Base-by-base conservation (phyloP, 2,888 invertebrate species). In the Phasia obesa region DNA sequence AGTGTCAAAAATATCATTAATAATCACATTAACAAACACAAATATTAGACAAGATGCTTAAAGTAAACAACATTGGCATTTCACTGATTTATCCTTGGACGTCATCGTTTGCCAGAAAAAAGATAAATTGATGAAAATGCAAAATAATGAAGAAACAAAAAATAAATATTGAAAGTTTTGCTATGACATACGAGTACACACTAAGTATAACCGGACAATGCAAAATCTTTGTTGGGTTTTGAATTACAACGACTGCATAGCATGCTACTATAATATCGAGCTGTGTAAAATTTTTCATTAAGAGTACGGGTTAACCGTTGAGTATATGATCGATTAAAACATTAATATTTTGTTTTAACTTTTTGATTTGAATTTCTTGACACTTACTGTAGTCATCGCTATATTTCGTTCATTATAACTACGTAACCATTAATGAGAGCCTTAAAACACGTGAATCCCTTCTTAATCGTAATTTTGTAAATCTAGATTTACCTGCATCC, bases 1-100 rank as follows among this genome's bases (percentile, higher is more conserved):
- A 89, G 88, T 89, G 90, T 89, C 90, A 89, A 89, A 89, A 89
- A 87, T 87, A 87, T 90, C 90, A 89, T 89, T 89, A 89, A 89
- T 90, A 88, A 89, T 86, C 84, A 84, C 87, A 85, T 87, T 87
- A 88, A 88, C 74, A 85, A 82, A 85, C 65, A 76, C 67, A 79
- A 71, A 71, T 70, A 79, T 78, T 69, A 59, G 67, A 76, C 81
- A 82, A 82, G 82, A 75, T 49, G 71, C 79, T 62, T 69, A 59
- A 74, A 69, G 65, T 79, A 71, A 75, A 74, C 79, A 80, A 49
- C 70, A 65, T 73, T 71, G 73, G 51, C 62, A 79, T 73, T 76
- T 76, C 71, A 73, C 44, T 60, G 60, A 74, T 76, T 59, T 59
- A 47, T 84, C 9, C 44, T 53, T 65, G 35, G 31, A 69, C 21